Conservation (phyloP, 1,140 invertebrate species). For the Leguminivora glycinivorella region DNA sequence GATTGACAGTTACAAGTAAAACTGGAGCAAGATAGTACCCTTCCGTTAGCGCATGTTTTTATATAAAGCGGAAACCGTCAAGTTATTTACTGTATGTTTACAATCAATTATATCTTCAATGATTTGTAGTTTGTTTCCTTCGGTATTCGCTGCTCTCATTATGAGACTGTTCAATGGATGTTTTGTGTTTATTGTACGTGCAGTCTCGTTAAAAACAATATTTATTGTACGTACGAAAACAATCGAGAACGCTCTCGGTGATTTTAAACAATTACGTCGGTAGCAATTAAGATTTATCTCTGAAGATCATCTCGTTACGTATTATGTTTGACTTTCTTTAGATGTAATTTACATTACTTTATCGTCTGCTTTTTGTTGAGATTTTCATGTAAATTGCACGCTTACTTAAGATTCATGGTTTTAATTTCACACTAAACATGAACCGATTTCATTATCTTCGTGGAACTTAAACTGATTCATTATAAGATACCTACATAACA, state of each 20-base stretch:
- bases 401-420: background rate
- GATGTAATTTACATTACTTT: background rate
- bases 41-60: background rate
- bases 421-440: too few relatives aligned
- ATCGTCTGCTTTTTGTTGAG: background rate
- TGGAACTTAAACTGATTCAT: too few relatives aligned
- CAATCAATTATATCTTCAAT: background rate
- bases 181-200: slow-evolving; percentile 4
- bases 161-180: slow-evolving; percentile 9
- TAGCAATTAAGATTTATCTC: slow-evolving; percentile 7
- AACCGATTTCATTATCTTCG: too few relatives aligned
- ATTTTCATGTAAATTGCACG: background rate
- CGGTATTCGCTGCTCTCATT: background rate
- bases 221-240: background rate
- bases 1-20: background rate
- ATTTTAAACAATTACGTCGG: slow-evolving; percentile 2
- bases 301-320: background rate
- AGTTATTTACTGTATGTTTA: slow-evolving; percentile 4
- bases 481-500: too few relatives aligned
- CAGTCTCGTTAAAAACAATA: background rate
- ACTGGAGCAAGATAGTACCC: background rate
- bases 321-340: slow-evolving; percentile 5
- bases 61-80: background rate
- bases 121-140: background rate
- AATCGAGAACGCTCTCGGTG: background rate